Conservation (phyloP, 2,888 invertebrate species). For the Hydraecia micacea region DNA sequence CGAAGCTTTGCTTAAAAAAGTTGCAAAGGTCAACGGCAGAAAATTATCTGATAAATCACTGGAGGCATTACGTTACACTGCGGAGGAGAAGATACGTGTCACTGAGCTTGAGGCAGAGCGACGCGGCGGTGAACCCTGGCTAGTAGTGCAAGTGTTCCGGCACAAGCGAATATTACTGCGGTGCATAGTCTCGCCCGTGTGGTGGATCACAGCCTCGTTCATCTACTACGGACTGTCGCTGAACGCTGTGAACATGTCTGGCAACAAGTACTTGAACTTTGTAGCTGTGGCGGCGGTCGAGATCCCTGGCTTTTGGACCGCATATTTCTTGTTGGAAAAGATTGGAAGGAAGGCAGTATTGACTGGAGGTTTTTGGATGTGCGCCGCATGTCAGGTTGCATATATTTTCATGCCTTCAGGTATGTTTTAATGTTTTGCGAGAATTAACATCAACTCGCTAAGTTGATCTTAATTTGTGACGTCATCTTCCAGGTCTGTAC, state of each 20-base stretch:
- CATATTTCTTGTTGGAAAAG: conserved; percentile 90
- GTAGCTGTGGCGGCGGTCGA: conserved; percentile 86
- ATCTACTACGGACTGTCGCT: conserved; percentile 92
- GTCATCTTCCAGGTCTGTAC: conserved; percentile 57
- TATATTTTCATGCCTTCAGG: conserved; percentile 89
- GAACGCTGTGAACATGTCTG: conserved; percentile 91
- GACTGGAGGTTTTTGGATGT: conserved; percentile 89
- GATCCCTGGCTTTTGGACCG: conserved; percentile 86
- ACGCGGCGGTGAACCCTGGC: conserved; percentile 71
- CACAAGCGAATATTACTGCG: conserved; percentile 71
- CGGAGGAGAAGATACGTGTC: conserved; percentile 70
- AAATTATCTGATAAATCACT: conserved; percentile 77
- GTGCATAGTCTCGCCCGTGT: conserved; percentile 75
- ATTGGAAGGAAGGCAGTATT: conserved; percentile 91
- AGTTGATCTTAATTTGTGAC: not conserved
- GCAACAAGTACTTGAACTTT: conserved; percentile 92
- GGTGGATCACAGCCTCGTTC: conserved; percentile 92
- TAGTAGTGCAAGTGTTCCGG: conserved; percentile 75
- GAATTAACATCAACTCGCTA: not conserved
- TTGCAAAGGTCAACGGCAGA: conserved; percentile 90
- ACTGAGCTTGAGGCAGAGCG: conserved; percentile 37
- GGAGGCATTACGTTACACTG: conserved; percentile 69
- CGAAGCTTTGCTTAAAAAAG: conserved; percentile 90
- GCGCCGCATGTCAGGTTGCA: conserved; percentile 89
- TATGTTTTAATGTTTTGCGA: conserved; percentile 67